Evolutionary conservation across 1,140 invertebrate genomes (phyloP), one percentile per base, ranked within the genome.

Genomic region (Calliopsis andreniformis): DNA sequence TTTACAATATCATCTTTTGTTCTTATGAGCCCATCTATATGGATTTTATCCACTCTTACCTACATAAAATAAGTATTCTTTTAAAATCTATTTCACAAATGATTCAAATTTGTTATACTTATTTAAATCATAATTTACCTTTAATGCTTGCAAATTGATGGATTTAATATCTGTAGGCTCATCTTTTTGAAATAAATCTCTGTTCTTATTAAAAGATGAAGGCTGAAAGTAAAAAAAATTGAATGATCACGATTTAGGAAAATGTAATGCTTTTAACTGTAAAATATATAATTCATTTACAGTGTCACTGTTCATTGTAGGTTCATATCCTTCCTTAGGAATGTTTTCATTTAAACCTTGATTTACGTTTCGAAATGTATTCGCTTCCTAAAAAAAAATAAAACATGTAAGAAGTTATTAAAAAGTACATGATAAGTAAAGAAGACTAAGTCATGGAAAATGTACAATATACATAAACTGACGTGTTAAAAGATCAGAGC

Each of bases 1-100:
- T 94, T 93, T n/a, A 98, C 90, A 62, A 97, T 94, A 82, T 97
- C 96, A 92, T 97, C 95, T 89, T 97, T 97, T 0, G 97, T 98
- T 70, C 96, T 90, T n/a, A 86, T 92, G 14, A 98, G 88, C 2
- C 97, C 97, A 89, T 97, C 96, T 56, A 98, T 93, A 86, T 96
- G 93, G 63, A 98, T 93, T 89, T 94, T 94, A 79, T 97, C 96
- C 1, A 98, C 96, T 83, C 95, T 92, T 28, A 95, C 96, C 95
- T 96, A 86, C 32, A 92, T 66, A 70, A 82, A 45, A n/a, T 62
- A 73, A 62, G 69, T 49, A 23, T 58, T 23, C n/a, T 28, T 28
- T 6, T 32, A 8, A 76, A n/a, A n/a, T 35, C 63, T 35, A 30
- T 25, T 43, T 61, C 30, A 56, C 18, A 61, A 63, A 23, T 51